phyloP scores from a whole-genome alignment of 2,888 invertebrate species.

The Stenchaetothrips biformis region DNA sequence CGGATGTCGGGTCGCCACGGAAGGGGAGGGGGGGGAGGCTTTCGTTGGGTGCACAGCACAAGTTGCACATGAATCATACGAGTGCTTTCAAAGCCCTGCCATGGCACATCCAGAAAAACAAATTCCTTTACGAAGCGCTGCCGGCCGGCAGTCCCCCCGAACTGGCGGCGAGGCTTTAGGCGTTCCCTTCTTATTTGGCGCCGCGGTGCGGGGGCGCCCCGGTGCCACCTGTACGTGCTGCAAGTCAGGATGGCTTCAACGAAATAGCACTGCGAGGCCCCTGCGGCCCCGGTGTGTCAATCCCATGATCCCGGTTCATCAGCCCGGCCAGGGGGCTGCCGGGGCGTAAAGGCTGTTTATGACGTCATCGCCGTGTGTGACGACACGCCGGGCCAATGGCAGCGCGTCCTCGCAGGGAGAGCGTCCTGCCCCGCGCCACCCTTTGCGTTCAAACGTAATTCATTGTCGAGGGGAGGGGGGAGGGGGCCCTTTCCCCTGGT shows the following conservation, averaged over 20 bases:
- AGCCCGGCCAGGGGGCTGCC: background rate
- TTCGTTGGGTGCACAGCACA: no score
- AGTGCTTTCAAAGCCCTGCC: no score
- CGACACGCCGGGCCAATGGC: background rate
- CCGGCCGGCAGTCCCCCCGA: background rate
- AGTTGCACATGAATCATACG: no score
- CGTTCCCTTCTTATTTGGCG: background rate
- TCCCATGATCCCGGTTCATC: constrained; percentile 22
- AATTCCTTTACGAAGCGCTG: no score
- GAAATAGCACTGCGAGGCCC: background rate
- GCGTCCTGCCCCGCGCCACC: background rate
- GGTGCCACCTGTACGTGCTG: background rate
- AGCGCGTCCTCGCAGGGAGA: background rate
- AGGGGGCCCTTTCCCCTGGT: background rate
- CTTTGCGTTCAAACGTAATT: constrained; percentile 2
- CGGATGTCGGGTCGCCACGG: no score
- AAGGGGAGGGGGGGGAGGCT: no score
- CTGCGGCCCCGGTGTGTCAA: background rate
- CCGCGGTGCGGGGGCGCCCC: background rate
- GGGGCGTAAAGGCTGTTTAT: constrained; percentile 17
- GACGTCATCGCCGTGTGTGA: constrained; percentile 13
- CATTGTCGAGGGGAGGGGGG: constrained; percentile 6
- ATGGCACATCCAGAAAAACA: no score
- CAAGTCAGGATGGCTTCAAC: no score
- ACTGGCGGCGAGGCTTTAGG: background rate